A percentile compares a stretch with the other conserved stretches of the same genome.
These are phyloP conservation scores for Dugesia japonica DNA, from an alignment of 2,888 invertebrate species.

Conservation along the genomic window DNA sequence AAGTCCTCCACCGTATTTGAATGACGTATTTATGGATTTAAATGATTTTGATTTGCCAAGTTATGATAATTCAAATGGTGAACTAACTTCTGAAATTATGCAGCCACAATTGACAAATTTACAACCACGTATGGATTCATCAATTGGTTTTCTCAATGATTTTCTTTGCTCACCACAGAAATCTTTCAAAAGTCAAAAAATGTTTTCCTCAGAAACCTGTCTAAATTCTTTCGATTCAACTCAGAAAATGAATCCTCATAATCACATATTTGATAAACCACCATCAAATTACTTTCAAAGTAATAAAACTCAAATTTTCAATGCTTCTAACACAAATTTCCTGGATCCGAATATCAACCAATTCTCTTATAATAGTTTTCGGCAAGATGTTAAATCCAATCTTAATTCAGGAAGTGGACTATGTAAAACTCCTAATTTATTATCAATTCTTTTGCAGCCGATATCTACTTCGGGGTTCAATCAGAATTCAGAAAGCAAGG, in stretches of 20 bases:
- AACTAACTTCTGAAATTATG: conserved; percentile 66
- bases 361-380: neutral
- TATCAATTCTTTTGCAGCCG: neutral
- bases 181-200: conserved; percentile 6
- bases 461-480: neutral
- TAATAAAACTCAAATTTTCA: neutral
- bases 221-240: neutral
- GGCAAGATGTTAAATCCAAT: neutral
- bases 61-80: conserved; percentile 29
- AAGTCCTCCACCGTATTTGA: conserved; percentile 16
- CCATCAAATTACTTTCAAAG: neutral
- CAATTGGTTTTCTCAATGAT: neutral
- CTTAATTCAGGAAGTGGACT: neutral
- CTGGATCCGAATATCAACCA: neutral
- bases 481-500: neutral
- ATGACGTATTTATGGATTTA: conserved; percentile 30
- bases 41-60: conserved; percentile 27
- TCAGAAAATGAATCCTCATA: neutral
- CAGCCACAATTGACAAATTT: conserved; percentile 90
- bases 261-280: neutral
- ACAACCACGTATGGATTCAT: conserved; percentile 55
- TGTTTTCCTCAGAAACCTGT: neutral
- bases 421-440: conserved; percentile 6
- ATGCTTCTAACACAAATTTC: neutral
- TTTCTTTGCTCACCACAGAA: conserved; percentile 7